Base-by-base conservation (phyloP, 1,140 invertebrate species). In the Drosophila eugracilis region DNA sequence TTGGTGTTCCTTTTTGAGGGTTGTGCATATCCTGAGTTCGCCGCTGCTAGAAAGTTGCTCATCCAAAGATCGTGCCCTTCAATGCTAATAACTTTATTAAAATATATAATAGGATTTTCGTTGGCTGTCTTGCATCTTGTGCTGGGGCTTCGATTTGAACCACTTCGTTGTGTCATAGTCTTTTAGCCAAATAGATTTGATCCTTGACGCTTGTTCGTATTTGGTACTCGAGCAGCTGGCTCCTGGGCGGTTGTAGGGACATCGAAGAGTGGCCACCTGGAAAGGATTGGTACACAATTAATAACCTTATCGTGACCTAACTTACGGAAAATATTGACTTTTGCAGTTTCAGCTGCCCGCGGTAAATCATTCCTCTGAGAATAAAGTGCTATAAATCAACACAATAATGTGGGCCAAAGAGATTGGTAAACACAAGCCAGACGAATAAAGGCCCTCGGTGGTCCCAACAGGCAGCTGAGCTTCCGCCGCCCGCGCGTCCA, bases 101-200 rank as follows among this genome's bases (percentile, higher is more conserved):
- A 5, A 48, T 7, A 2, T 15, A 21, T 22, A 39, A 2, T 0
- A 3, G 7, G 1, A 1, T 3, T 21, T 44, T 5, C 1, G 4
- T 2, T 3, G 2, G 0, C 5, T 4, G 7, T 5, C 1, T 7
- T 93, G 96, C 94, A n/a, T n/a, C n/a, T n/a, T n/a, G 94, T 95
- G 28, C 94, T 93, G 15, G 96, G 96, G 96, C 62, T 96, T 96
- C 59, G 95, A 95, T 92, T 98, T 98, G 90, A 97, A 98, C 97
- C 97, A 98, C 89, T n/a, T 97, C 97, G 91, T 98, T n/a, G n/a
- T 98, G 92, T 98, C 97, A 86, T 98, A 98, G 5, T 96, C 96
- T 79, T 97, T 96, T 92, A 98, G 94, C 97, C 97, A 98, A 76
- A 98, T 98, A 0, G 97, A 93, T 98, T 98, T 6, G 96, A 97